A percentile compares a stretch with the other conserved stretches of the same genome.
phyloP scores from a whole-genome alignment of 1,140 invertebrate genomes.

The Acromyrmex charruanus region DNA sequence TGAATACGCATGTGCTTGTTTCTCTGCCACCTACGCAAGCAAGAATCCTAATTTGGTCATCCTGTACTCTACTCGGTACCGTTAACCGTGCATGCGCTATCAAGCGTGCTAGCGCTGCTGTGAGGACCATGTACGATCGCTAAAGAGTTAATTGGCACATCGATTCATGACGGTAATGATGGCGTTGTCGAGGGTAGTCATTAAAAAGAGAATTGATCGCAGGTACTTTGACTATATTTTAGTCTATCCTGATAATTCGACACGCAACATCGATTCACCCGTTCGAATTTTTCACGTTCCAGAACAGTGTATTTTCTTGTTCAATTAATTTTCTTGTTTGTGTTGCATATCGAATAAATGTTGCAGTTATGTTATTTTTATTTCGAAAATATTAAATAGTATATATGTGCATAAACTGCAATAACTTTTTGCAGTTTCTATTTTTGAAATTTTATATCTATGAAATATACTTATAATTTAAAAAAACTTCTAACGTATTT shows the following conservation, averaged over 20 bases:
- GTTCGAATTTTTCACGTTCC: neutral
- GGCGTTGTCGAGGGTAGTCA: constrained; percentile 22
- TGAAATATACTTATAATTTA: neutral
- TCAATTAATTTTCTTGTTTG: neutral
- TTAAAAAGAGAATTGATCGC: constrained; percentile 48
- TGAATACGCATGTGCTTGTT: neutral
- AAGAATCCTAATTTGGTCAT: constrained; percentile 69
- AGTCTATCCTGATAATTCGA: constrained; percentile 6
- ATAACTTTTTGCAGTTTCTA: neutral
- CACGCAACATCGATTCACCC: neutral
- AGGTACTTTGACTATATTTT: constrained; percentile 5
- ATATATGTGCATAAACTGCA: too few relatives aligned
- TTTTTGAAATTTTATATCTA: neutral
- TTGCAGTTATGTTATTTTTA: neutral
- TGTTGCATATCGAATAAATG: neutral
- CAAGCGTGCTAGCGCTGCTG: neutral
- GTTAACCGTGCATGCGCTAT: constrained; percentile 46
- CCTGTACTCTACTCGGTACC: constrained; percentile 27
- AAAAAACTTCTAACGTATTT: neutral
- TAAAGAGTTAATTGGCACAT: constrained; percentile 64
- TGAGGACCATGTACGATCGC: constrained; percentile 31
- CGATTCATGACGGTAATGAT: constrained; percentile 54
- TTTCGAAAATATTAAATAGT: neutral
- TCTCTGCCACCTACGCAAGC: constrained; percentile 53
- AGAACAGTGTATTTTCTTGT: neutral